phyloP scores from a whole-genome alignment of 35 echinoderm and acorn worm species.

The Ptychodera flava region DNA sequence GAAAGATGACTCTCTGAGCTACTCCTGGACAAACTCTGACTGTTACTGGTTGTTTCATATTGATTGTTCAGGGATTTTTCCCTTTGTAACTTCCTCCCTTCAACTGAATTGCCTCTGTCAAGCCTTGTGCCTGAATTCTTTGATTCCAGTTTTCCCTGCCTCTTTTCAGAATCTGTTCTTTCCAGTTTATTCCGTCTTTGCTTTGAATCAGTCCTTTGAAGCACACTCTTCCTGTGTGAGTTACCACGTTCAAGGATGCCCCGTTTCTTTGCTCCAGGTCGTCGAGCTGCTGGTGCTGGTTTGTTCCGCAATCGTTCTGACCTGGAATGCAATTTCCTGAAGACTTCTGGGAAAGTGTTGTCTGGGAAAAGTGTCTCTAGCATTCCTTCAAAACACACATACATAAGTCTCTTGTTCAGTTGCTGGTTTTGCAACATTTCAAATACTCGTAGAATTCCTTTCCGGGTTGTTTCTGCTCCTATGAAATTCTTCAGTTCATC shows the following conservation, averaged over 20 bases:
- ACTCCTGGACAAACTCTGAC: no score
- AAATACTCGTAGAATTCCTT: conserved; percentile 73
- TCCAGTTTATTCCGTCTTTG: neutral
- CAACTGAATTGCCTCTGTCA: neutral
- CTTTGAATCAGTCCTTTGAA: neutral
- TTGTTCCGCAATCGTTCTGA: conserved; percentile 78
- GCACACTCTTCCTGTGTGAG: neutral
- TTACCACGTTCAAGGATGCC: neutral
- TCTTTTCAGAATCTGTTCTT: neutral
- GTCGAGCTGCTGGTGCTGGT: neutral
- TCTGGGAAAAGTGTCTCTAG: conserved; percentile 67
- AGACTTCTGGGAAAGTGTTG: conserved; percentile 65
- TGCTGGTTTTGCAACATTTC: conserved; percentile 85
- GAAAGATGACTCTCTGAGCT: no score
- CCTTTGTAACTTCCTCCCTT: neutral
- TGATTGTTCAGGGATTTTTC: neutral
- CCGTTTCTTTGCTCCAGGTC: neutral
- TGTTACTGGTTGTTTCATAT: no score
- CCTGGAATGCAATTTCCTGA: conserved; percentile 72
- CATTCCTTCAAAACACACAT: conserved; percentile 71
- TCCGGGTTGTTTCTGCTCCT: conserved; percentile 76
- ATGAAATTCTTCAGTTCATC: conserved; percentile 99
- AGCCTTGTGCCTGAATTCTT: neutral
- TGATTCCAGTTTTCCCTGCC: neutral
- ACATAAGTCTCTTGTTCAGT: conserved; percentile 80